Evolutionary conservation across 2,888 invertebrate genomes (phyloP).

Genomic region (Chalcis sispes): DNA sequence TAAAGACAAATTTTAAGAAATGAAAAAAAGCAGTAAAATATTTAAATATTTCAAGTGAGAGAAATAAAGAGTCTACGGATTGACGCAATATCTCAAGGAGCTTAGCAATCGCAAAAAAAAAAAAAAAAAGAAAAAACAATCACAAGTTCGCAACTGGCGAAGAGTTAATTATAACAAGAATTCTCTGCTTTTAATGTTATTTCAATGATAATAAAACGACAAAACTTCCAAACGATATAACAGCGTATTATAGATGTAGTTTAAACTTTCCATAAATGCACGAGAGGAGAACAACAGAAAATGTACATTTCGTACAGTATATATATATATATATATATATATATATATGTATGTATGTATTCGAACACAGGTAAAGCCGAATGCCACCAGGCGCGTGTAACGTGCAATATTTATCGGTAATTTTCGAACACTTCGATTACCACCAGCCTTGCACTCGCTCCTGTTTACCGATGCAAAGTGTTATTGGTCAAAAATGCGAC

Average conservation of each 20-base stretch:
- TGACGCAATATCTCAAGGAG: too few relatives aligned
- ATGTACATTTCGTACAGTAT: too few relatives aligned
- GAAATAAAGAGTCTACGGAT: too few relatives aligned
- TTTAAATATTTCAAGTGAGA: too few relatives aligned
- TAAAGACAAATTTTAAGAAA: too few relatives aligned
- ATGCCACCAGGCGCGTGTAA: conserved; percentile 6
- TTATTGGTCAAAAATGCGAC: conserved; percentile 32
- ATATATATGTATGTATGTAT: too few relatives aligned
- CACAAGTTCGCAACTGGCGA: too few relatives aligned
- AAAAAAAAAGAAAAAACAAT: too few relatives aligned
- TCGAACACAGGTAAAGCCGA: too few relatives aligned
- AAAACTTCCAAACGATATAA: conserved; percentile 1
- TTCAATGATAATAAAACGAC: conserved; percentile 16
- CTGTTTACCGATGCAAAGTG: conserved; percentile 35
- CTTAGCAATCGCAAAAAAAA: too few relatives aligned
- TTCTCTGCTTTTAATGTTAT: conserved; percentile 20
- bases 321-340: too few relatives aligned
- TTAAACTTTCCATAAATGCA: neutral
- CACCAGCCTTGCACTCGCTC: neutral
- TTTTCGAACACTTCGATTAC: conserved; percentile 51
- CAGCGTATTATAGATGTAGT: neutral
- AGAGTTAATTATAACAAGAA: neutral
- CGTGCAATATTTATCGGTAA: conserved; percentile 51
- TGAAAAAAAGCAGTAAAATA: too few relatives aligned
- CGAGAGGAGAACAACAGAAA: neutral